Conservation (phyloP, 2,797 vertebrate genomes). For the Falco biarmicus region DNA sequence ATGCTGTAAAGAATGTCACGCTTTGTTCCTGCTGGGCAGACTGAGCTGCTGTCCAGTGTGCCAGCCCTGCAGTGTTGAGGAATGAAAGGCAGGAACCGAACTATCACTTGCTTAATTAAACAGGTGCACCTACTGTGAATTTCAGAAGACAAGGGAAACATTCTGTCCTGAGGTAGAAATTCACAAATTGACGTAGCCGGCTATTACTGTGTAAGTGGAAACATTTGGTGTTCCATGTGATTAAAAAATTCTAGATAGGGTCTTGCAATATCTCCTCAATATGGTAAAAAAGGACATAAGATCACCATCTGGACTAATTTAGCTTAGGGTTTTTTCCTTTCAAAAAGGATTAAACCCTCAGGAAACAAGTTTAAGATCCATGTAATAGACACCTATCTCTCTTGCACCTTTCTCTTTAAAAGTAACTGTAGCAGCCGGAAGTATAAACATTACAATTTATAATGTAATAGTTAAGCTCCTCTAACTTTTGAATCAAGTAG, state of each 20-base stretch:
- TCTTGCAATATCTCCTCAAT: background rate
- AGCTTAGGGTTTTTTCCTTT: background rate
- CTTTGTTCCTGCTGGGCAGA: background rate
- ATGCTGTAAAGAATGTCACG: background rate
- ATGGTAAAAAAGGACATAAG: background rate
- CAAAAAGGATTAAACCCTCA: background rate
- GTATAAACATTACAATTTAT: background rate
- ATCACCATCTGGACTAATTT: background rate
- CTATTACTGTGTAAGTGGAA: background rate
- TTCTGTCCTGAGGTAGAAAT: background rate
- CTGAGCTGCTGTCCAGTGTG: background rate
- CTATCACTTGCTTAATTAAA: background rate
- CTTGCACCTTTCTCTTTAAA: background rate
- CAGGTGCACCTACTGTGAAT: background rate
- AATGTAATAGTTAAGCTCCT: background rate
- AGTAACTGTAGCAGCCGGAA: background rate
- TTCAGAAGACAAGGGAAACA: background rate
- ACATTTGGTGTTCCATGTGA: background rate
- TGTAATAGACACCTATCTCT: background rate
- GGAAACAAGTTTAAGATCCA: background rate
- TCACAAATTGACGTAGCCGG: background rate
- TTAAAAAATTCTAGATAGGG: background rate
- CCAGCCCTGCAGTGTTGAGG: background rate
- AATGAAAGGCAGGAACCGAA: background rate
- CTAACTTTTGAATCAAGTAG: background rate